phyloP scores from a whole-genome alignment of 2,888 invertebrate genomes.

The Mamestra brassicae region DNA sequence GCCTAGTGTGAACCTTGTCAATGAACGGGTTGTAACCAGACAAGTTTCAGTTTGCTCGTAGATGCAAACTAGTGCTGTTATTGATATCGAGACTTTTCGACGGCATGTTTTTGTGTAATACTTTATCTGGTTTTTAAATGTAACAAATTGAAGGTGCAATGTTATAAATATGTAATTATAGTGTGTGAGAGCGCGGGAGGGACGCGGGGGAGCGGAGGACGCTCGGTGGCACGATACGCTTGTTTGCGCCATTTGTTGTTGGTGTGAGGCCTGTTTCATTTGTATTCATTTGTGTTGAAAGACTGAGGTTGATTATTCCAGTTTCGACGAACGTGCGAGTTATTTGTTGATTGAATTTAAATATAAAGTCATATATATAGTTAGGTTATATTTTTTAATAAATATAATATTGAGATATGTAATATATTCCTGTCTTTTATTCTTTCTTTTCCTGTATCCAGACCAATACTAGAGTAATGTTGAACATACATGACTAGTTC shows the following conservation, averaged over 20 bases:
- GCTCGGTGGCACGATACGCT: conserved; percentile 72
- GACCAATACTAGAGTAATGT: not conserved
- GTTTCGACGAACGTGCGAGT: conserved; percentile 89
- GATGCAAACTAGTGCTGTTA: conserved; percentile 71
- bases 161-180: conserved; percentile 84
- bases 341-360: conserved; percentile 91
- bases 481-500: conserved; percentile 69
- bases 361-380: conserved; percentile 91
- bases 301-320: conserved; percentile 91
- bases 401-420: conserved; percentile 91
- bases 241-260: conserved; percentile 79
- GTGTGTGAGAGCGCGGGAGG: conserved; percentile 62
- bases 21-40: conserved; percentile 74
- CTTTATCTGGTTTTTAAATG: conserved; percentile 81
- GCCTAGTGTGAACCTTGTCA: conserved; percentile 73
- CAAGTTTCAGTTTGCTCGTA: conserved; percentile 69
- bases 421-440: conserved; percentile 83
- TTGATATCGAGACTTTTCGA: conserved; percentile 78
- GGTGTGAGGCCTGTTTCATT: conserved; percentile 81
- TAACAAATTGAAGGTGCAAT: conserved; percentile 88
- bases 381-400: conserved; percentile 91
- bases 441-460: conserved; percentile 10
- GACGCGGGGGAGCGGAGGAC: conserved; percentile 53
- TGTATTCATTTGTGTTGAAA: conserved; percentile 88
- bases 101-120: conserved; percentile 83